These are phyloP conservation scores for Drosophila equinoxialis DNA, from an alignment of 1,140 invertebrate genomes.

Conservation along the genomic window DNA sequence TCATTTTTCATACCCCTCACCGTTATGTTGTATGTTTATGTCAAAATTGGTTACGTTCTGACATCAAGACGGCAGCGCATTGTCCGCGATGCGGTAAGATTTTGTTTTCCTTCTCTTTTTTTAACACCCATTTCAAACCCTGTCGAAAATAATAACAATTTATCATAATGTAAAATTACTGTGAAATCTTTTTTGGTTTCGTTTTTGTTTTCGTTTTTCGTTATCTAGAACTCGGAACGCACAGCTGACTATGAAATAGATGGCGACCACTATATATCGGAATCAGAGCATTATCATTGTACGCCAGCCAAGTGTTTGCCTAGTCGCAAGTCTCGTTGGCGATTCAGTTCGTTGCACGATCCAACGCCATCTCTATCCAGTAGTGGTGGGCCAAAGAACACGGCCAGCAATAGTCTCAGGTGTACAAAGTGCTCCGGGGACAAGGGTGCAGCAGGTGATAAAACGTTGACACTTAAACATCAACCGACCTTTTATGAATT, in stretches of 20 bases:
- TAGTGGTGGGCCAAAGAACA: background rate
- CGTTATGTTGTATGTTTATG: constrained; percentile 96
- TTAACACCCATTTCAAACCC: background rate
- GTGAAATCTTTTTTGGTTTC: background rate
- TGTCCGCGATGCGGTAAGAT: constrained; percentile 77
- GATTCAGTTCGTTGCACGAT: constrained; percentile 48
- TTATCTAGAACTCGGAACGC: constrained; percentile 66
- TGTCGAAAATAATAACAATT: constrained; percentile 1
- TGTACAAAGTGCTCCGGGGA: constrained; percentile 59
- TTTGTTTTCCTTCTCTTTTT: background rate
- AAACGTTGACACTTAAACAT: constrained; percentile 61
- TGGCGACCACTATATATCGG: constrained; percentile 73
- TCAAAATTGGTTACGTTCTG: constrained; percentile 93
- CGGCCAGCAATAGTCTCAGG: constrained; percentile 40
- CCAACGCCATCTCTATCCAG: constrained; percentile 17
- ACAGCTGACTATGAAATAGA: constrained; percentile 76
- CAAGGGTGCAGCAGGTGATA: constrained; percentile 37
- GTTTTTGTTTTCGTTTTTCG: background rate
- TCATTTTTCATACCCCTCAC: constrained; percentile 96
- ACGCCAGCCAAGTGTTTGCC: constrained; percentile 73
- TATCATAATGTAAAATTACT: background rate
- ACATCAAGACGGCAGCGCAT: constrained; percentile 85
- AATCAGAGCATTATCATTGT: constrained; percentile 80
- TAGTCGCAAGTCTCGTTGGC: constrained; percentile 67
- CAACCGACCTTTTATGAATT: constrained; percentile 78